phyloP scores from a whole-genome alignment of 2,888 invertebrate genomes.

The Drosophila rubida region DNA sequence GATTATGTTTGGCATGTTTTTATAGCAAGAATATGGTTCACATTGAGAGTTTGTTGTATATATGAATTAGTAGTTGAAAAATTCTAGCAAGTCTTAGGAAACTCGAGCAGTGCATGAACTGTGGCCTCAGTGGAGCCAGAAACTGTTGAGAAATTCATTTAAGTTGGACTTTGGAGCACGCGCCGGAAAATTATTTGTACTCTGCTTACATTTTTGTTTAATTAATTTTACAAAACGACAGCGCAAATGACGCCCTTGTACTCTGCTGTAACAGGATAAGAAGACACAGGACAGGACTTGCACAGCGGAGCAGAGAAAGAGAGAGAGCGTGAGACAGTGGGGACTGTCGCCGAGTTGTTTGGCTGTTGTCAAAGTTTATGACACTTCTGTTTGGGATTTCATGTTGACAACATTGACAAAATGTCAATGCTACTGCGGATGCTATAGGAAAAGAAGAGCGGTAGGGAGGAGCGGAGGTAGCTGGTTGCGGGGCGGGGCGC shows the following conservation, averaged over 20 bases:
- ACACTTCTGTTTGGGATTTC: constrained; percentile 72
- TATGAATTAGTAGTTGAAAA: too few species aligned
- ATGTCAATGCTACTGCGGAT: constrained; percentile 59
- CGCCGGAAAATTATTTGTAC: constrained; percentile 75
- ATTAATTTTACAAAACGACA: constrained; percentile 75
- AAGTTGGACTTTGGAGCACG: constrained; percentile 71
- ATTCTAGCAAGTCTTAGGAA: not conserved
- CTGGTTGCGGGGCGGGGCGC: constrained; percentile 32
- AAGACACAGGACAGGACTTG: constrained; percentile 1
- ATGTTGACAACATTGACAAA: constrained; percentile 78
- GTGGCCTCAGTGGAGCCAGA: constrained; percentile 6
- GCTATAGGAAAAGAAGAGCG: not conserved
- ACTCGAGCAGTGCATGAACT: constrained; percentile 4
- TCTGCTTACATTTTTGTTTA: constrained; percentile 77
- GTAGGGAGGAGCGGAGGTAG: not conserved
- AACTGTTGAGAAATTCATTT: constrained; percentile 61
- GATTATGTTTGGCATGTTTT: not conserved
- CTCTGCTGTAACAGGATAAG: constrained; percentile 6
- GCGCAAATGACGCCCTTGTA: constrained; percentile 36
- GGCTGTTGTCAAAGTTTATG: constrained; percentile 74
- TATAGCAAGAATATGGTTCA: too few species aligned
- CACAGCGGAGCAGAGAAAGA: too few species aligned
- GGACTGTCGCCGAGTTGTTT: constrained; percentile 41
- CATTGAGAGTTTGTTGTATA: not conserved
- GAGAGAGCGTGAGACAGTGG: constrained; percentile 11